Conservation (phyloP, 2,888 invertebrate species). For the Melinaea marsaeus region DNA sequence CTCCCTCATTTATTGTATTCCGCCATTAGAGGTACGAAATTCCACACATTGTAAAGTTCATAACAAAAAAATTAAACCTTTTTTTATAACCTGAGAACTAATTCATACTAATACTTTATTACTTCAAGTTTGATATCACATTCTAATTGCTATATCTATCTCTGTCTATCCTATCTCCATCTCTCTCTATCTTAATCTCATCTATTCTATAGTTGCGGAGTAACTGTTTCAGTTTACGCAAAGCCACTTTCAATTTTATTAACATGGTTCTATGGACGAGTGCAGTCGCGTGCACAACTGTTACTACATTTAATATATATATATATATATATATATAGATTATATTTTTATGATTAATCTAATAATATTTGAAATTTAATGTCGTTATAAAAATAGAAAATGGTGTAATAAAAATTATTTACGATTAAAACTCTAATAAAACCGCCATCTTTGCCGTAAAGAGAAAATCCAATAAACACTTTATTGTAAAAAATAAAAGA, state of each 20-base stretch:
- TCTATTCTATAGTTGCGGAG: not conserved
- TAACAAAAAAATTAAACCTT: too few relatives aligned
- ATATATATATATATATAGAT: too few relatives aligned
- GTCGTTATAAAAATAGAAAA: not conserved
- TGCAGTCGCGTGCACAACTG: not conserved
- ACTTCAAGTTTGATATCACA: too few relatives aligned
- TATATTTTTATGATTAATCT: not conserved
- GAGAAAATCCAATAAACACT: conserved; percentile 55
- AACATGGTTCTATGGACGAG: not conserved
- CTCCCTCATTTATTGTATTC: not conserved
- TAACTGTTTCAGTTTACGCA: conserved; percentile 1
- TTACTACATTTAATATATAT: not conserved
- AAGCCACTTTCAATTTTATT: conserved; percentile 6
- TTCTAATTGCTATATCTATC: too few relatives aligned
- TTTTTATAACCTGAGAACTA: too few relatives aligned
- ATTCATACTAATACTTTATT: too few relatives aligned
- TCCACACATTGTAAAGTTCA: conserved; percentile 20
- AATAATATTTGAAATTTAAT: not conserved
- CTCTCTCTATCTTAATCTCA: not conserved
- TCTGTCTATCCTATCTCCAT: not conserved
- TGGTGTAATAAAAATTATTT: conserved; percentile 16
- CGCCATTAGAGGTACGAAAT: conserved; percentile 17
- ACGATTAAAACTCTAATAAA: conserved; percentile 36
- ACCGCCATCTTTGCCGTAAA: conserved; percentile 51
- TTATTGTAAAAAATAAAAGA: conserved; percentile 62